phyloP scores from a whole-genome alignment of 2,888 invertebrate species.

The Protodeltote pygarga region DNA sequence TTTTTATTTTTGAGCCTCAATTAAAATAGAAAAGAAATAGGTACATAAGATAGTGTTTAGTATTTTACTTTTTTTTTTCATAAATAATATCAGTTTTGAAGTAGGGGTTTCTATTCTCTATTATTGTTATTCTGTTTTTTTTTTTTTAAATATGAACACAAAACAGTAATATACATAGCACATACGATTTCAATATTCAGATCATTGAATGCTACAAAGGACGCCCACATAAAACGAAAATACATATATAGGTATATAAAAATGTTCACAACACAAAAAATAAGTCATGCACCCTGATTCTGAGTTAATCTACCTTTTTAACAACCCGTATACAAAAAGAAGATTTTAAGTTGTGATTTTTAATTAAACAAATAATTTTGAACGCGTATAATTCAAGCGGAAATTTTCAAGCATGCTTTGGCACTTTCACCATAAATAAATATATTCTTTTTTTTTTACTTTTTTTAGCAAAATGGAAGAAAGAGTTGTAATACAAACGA shows the following conservation, averaged over 20 bases:
- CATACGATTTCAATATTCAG: too few species aligned
- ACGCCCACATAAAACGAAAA: too few species aligned
- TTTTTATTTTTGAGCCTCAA: too few species aligned
- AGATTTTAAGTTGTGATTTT: conserved; percentile 31
- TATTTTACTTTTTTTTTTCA: too few species aligned
- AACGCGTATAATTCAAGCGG: conserved; percentile 41
- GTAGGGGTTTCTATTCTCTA: too few species aligned
- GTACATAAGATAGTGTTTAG: too few species aligned
- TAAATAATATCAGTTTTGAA: too few species aligned
- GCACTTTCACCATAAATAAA: conserved; percentile 72
- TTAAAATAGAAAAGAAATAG: too few species aligned
- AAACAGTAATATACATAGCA: background rate
- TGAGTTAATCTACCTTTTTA: conserved; percentile 15
- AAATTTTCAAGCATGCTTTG: conserved; percentile 66
- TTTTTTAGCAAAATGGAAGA: conserved; percentile 58
- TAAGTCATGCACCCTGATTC: background rate
- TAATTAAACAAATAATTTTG: conserved; percentile 44
- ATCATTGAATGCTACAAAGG: too few species aligned
- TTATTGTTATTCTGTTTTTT: background rate
- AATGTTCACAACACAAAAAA: too few species aligned
- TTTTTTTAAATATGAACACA: background rate
- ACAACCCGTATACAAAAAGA: conserved; percentile 43
- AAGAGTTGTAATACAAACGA: conserved; percentile 48
- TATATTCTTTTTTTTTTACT: conserved; percentile 50
- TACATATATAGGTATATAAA: too few species aligned